Evolutionary conservation across 2,797 vertebrate genomes (phyloP), one percentile per base, ranked within the genome.

Genomic region (Microchirus variegatus): DNA sequence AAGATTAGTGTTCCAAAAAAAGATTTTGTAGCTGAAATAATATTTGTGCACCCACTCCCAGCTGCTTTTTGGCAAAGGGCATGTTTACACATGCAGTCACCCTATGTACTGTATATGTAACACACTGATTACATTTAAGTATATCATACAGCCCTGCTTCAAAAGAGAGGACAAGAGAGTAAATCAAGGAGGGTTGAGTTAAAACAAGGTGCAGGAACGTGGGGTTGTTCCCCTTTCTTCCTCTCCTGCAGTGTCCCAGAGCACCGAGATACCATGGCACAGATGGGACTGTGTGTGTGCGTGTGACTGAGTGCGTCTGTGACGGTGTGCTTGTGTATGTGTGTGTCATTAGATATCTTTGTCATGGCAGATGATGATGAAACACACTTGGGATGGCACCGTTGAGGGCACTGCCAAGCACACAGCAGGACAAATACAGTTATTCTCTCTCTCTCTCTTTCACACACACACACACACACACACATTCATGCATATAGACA

Each of bases 291-390:
- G 80, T 83, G 78, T 13, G 44, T 75, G 70, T 71, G 73, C 68
- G 69, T 77, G 69, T 11, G 38, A 40, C 1, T 2, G 38, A 40
- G 38, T 66, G 51, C 75, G 66, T 67, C 63, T 76, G 60, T 78
- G 69, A 17, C 59, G 78, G 79, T 78, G 69, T 70, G 87, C 85
- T 87, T 90, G 89, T 90, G 89, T 87, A 82, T 74, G 88, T 87
- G 88, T 91, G 90, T 88, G 86, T 87, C 90, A 92, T 92, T 92
- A 93, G 92, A 92, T 90, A 90, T 93, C 90, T 93, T 92, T 92
- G 92, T 93, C 91, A 92, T 89, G 82, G 90, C 86, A 89, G 88
- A 91, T 89, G 92, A 93, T 93, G 92, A 93, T 93, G 89, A 92
- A 94, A 91, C 83, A 87, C 84, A 84, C 87, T 89, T 80, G 77